Base-by-base conservation (phyloP, 2,888 invertebrate species). In the Sinotaia quadrata region DNA sequence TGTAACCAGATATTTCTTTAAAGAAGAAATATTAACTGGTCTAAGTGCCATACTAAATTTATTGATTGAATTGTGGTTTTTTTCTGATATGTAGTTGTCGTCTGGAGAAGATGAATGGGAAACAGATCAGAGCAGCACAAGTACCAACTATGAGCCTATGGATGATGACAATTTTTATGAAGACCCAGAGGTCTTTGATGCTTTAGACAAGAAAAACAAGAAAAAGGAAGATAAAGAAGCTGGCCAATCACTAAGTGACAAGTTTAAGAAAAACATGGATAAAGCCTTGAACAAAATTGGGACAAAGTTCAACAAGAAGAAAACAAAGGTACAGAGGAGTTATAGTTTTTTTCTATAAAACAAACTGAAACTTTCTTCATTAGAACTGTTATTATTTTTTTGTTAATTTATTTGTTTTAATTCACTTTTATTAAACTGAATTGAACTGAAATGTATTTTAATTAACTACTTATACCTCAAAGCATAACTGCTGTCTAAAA, bases 121-220 rank as follows among this genome's bases (percentile, higher is more conserved):
- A 1, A 70, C 73, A 63, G 70, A 70, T 41, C 61, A 73, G 52
- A 74, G 67, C 59, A 72, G 71, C 58, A 51, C 54, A 18, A 67
- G 57, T 24, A 73, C 73, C 2, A 44, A 61, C 21, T 72, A 73
- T 44, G 73, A 71, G 49, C 62, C 68, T 5, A 58, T 67, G 31
- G 73, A 69, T 3, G 72, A 56, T 21, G 72, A 73, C 33, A 73
- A 73, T 60, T 54, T 73, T 49, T 75, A 75, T 41, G 75, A 74
- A 49, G 75, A 75, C 24, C 61, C 74, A 12, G 74, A 72, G 31
- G 61, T 58, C 8, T 56, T 70, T 0, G 51, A 47, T 1, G 41
- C 41, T 4, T 52, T 36, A 7, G 56, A 59, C 27, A 37, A 34
- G 34, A 37, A 54, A 12, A 47, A 54, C 52, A 58, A 60, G 33